Evolutionary conservation across 2,797 vertebrate genomes (phyloP).

Genomic region (Setipinna tenuifilis): DNA sequence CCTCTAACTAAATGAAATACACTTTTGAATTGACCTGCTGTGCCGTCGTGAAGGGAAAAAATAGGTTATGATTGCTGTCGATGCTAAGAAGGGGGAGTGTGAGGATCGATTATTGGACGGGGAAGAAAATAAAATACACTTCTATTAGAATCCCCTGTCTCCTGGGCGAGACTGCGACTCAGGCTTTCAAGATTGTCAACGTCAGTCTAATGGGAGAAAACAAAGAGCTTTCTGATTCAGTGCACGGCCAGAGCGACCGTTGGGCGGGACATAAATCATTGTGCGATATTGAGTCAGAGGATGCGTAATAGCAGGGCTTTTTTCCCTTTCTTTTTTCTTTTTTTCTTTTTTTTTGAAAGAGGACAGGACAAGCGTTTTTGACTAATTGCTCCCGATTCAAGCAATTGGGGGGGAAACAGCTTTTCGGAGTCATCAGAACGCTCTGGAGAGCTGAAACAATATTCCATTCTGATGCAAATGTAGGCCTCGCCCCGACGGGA

Average conservation of each 20-base stretch:
- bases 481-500: slow-evolving; percentile 2
- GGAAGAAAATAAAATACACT: slow-evolving; percentile 40
- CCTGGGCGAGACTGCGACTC: background rate
- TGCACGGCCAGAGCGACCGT: slow-evolving; percentile 5
- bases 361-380: slow-evolving; percentile 17
- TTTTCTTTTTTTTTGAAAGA: background rate
- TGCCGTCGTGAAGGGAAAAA: background rate
- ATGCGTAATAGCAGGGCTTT: slow-evolving; percentile 4
- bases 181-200: slow-evolving; percentile 39
- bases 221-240: slow-evolving; percentile 32
- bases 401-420: slow-evolving; percentile 35
- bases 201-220: slow-evolving; percentile 44
- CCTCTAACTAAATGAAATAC: background rate
- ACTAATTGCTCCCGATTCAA: slow-evolving; percentile 44
- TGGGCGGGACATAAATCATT: slow-evolving; percentile 25
- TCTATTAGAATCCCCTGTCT: slow-evolving; percentile 36
- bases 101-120: background rate
- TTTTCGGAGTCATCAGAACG: slow-evolving; percentile 16
- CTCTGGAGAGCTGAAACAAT: slow-evolving; percentile 13
- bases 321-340: background rate
- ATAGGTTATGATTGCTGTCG: slow-evolving; percentile 1
- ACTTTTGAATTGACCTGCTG: background rate
- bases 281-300: slow-evolving; percentile 32
- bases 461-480: slow-evolving; percentile 42
- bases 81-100: slow-evolving; percentile 5